These are phyloP conservation scores for Apostichopus japonicus DNA, from an alignment of 35 echinoderm and acorn worm genomes.

Conservation along the genomic window DNA sequence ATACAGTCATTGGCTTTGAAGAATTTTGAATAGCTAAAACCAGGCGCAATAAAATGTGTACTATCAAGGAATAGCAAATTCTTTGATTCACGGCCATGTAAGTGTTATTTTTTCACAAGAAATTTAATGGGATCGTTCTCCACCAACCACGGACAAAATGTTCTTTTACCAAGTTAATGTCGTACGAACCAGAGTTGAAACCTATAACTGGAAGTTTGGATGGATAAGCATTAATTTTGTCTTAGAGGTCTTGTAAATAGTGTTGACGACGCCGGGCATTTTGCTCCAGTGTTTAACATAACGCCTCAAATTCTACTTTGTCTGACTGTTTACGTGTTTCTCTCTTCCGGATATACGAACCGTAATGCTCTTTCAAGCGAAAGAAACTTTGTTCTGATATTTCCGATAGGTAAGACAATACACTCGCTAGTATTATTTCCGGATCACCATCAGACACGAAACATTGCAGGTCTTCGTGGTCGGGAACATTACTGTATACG, in stretches of 20 bases:
- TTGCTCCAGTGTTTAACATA: neutral
- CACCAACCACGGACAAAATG: conserved; percentile 56
- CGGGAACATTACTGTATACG: conserved; percentile 36
- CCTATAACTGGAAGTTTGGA: conserved; percentile 26
- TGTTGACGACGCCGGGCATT: neutral
- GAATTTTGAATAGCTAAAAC: conserved; percentile 48
- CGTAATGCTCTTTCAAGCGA: neutral
- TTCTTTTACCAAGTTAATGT: conserved; percentile 58
- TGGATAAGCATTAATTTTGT: neutral
- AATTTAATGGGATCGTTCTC: conserved; percentile 30
- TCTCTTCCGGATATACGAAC: neutral
- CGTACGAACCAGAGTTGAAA: conserved; percentile 49
- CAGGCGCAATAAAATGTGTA: conserved; percentile 52
- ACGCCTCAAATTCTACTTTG: neutral
- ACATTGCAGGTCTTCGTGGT: neutral
- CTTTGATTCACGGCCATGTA: conserved; percentile 46
- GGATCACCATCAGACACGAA: conserved; percentile 31
- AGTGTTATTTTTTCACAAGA: conserved; percentile 48
- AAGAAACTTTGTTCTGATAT: neutral
- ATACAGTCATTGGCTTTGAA: conserved; percentile 55
- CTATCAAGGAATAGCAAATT: conserved; percentile 63
- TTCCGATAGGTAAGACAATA: neutral
- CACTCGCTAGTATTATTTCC: neutral
- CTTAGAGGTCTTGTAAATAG: neutral
- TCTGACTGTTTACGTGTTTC: neutral